Conservation (phyloP, 2,113 vertebrate genomes). For the Tauraco erythrolophus region DNA sequence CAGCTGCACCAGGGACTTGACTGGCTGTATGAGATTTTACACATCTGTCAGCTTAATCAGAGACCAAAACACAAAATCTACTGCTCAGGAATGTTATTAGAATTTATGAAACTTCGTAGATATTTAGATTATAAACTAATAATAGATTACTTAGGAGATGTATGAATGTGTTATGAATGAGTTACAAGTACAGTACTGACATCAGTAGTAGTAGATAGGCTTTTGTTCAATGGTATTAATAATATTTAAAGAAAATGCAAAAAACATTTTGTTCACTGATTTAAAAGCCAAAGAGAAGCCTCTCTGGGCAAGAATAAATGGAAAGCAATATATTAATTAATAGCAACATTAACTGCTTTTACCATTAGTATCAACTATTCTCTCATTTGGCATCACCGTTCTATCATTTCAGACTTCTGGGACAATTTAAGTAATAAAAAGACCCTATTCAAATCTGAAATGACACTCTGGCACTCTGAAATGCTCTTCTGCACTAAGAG, state of each 20-base stretch:
- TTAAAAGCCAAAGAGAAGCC: background rate
- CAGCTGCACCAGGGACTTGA: slow-evolving; percentile 8
- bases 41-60: slow-evolving; percentile 20
- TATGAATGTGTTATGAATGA: background rate
- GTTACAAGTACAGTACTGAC: background rate
- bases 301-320: background rate
- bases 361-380: background rate
- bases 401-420: background rate
- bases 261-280: background rate
- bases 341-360: background rate
- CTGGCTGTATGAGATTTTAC: slow-evolving; percentile 11
- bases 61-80: slow-evolving; percentile 7
- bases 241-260: background rate
- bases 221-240: background rate
- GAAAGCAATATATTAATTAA: background rate
- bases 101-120: background rate
- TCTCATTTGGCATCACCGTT: background rate
- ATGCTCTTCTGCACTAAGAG: too few relatives aligned
- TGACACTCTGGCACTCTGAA: background rate
- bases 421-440: background rate
- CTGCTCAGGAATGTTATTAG: background rate
- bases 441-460: background rate
- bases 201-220: background rate
- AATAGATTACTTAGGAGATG: background rate
- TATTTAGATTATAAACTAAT: background rate